Conservation (phyloP, 2,888 invertebrate genomes). For the Pterostichus madidus region DNA sequence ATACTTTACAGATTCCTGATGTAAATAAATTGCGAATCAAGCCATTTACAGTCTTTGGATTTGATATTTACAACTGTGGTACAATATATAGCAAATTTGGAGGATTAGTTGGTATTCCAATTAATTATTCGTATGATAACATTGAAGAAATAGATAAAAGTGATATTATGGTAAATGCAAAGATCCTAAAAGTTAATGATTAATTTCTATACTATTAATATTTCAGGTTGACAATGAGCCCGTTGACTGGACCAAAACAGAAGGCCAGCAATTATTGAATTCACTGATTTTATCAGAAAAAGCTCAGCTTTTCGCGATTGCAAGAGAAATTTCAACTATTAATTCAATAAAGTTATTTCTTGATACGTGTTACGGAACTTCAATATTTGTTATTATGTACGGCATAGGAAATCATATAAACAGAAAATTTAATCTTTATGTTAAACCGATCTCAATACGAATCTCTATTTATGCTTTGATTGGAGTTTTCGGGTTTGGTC, state of each 20-base stretch:
- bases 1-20: slow-evolving; percentile 75
- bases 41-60: slow-evolving; percentile 87
- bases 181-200: neutral
- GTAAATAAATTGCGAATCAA: slow-evolving; percentile 78
- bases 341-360: slow-evolving; percentile 81
- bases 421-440: slow-evolving; percentile 79
- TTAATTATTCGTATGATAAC: slow-evolving; percentile 83
- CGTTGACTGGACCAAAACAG: slow-evolving; percentile 83
- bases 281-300: slow-evolving; percentile 87
- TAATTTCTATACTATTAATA: neutral
- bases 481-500: slow-evolving; percentile 80
- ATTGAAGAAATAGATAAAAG: slow-evolving; percentile 80
- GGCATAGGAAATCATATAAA: slow-evolving; percentile 79
- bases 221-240: slow-evolving; percentile 77
- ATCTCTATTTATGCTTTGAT: slow-evolving; percentile 79
- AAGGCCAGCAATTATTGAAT: slow-evolving; percentile 82
- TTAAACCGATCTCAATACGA: slow-evolving; percentile 78
- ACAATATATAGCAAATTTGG: slow-evolving; percentile 79
- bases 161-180: slow-evolving; percentile 78
- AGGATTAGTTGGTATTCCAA: slow-evolving; percentile 86
- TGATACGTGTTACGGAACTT: slow-evolving; percentile 79
- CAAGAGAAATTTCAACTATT: slow-evolving; percentile 84
- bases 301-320: slow-evolving; percentile 90
- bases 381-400: slow-evolving; percentile 79
- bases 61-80: slow-evolving; percentile 87